Evolutionary conservation across 2,113 vertebrate species (phyloP).

Genomic region (Perca schrenkii): DNA sequence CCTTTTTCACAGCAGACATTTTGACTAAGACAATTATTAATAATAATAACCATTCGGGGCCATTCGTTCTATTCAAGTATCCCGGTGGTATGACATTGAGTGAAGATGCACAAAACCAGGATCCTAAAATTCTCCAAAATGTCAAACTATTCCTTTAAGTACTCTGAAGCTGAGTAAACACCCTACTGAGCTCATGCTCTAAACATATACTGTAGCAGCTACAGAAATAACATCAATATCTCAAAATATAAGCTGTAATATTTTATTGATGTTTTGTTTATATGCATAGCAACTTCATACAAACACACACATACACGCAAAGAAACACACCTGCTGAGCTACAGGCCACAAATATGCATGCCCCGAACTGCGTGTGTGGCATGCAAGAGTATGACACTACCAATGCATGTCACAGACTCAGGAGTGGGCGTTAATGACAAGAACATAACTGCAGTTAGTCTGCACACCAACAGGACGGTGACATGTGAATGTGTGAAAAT

Average conservation of each 20-base stretch:
- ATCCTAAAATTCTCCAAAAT: no score
- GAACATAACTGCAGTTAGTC: conserved; percentile 21
- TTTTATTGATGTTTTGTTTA: neutral
- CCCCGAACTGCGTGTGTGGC: conserved; percentile 7
- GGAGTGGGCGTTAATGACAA: conserved; percentile 44
- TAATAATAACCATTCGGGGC: no score
- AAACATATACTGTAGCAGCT: neutral
- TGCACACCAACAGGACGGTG: conserved; percentile 21
- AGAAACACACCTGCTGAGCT: conserved; percentile 22
- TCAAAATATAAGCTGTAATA: neutral
- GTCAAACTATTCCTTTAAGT: no score
- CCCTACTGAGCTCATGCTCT: no score
- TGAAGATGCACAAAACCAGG: no score
- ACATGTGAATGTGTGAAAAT: conserved; percentile 20
- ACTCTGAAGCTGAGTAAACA: no score
- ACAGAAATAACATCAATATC: neutral
- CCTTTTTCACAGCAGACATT: no score
- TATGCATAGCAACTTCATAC: conserved; percentile 3
- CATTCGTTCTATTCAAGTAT: no score
- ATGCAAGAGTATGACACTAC: conserved; percentile 27
- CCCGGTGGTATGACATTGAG: no score
- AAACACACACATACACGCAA: conserved; percentile 5
- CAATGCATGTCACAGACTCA: conserved; percentile 37
- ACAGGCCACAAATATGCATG: conserved; percentile 2
- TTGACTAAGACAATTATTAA: no score